These are phyloP conservation scores for Galerucella nymphaeae DNA, from an alignment of 2,888 invertebrate genomes.

Conservation along the genomic window DNA sequence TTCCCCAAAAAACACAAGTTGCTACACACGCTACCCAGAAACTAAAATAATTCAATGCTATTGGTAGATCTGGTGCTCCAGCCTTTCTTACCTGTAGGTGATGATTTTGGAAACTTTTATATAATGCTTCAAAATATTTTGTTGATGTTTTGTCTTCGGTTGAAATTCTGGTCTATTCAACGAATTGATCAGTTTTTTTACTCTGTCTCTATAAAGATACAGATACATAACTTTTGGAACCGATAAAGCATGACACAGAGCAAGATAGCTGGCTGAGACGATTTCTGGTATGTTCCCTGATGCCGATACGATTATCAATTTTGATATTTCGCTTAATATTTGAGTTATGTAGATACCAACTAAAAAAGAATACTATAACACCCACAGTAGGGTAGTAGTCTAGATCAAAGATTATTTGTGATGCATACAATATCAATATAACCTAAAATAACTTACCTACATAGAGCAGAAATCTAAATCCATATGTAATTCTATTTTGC, in stretches of 20 bases:
- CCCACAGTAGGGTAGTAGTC: too few relatives aligned
- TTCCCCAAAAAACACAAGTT: constrained; percentile 57
- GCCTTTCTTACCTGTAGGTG: constrained; percentile 46
- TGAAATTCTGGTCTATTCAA: constrained; percentile 48
- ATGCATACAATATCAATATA: too few relatives aligned
- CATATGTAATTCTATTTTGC: neutral
- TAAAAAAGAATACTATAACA: too few relatives aligned
- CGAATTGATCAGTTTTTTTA: constrained; percentile 42
- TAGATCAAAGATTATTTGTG: too few relatives aligned
- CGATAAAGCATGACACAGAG: constrained; percentile 20
- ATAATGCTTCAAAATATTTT: constrained; percentile 43
- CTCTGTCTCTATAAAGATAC: constrained; percentile 21
- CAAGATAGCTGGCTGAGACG: constrained; percentile 38
- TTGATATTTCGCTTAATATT: neutral
- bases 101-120: constrained; percentile 49
- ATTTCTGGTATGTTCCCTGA: constrained; percentile 1
- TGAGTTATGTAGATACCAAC: neutral
- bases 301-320: neutral
- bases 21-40: constrained; percentile 29
- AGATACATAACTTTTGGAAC: constrained; percentile 32
- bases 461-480: constrained; percentile 8
- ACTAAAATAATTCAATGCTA: constrained; percentile 40
- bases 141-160: constrained; percentile 51
- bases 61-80: too few relatives aligned
- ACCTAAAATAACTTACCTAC: constrained; percentile 13